Evolutionary conservation across 2,113 vertebrate species (phyloP).

Genomic region (Myotis brandtii): DNA sequence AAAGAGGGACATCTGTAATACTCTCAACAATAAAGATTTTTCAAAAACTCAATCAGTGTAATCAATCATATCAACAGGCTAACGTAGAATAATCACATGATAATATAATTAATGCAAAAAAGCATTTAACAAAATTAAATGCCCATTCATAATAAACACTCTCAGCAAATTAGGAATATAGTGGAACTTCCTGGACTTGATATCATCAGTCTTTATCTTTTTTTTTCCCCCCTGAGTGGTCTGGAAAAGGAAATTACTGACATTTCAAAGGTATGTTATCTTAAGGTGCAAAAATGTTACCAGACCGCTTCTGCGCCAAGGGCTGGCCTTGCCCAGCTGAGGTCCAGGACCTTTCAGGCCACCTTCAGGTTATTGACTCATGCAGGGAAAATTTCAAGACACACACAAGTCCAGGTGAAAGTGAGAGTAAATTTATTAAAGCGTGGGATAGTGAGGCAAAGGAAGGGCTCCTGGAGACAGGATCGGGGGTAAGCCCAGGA

Average conservation of each 20-base stretch:
- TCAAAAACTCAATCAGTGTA: background rate
- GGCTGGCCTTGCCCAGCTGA: background rate
- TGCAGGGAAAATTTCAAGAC: background rate
- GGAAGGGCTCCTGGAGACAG: background rate
- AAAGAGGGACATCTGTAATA: too few species aligned
- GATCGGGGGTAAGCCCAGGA: background rate
- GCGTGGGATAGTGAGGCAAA: background rate
- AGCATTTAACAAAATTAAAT: slow-evolving; percentile 13
- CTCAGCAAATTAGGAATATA: slow-evolving; percentile 4
- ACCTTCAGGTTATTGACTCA: background rate
- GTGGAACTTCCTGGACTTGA: background rate
- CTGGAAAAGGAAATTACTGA: background rate
- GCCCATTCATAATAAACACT: slow-evolving; percentile 18
- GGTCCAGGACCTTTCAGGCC: background rate
- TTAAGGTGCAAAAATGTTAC: background rate
- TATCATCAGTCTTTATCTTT: background rate
- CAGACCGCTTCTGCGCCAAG: background rate
- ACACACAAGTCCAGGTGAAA: background rate
- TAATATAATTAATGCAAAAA: slow-evolving; percentile 37
- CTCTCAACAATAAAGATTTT: too few species aligned
- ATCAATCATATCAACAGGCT: slow-evolving; percentile 8
- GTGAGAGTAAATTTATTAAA: background rate
- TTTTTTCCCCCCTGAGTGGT: background rate
- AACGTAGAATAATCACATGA: slow-evolving; percentile 13
- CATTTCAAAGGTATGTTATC: background rate